Evolutionary conservation across 2,888 invertebrate genomes (phyloP).

Genomic region (Pimpla rufipes): DNA sequence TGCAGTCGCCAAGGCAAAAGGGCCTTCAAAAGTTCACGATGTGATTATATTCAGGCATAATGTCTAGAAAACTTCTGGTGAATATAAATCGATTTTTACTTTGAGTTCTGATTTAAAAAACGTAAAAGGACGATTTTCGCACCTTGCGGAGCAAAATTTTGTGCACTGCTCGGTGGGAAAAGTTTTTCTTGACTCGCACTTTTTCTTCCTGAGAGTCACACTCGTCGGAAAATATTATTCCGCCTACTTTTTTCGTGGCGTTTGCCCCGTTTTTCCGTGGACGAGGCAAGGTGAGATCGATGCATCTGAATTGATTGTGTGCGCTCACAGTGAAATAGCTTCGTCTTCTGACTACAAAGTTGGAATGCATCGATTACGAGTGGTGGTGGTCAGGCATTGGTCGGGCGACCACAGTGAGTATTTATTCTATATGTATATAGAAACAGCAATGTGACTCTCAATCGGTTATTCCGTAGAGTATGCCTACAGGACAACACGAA

Average conservation of each 20-base stretch:
- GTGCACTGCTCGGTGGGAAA: no score
- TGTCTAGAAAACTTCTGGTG: background rate
- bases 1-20: background rate
- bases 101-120: no score
- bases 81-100: background rate
- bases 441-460: background rate
- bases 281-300: background rate
- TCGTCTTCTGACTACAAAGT: background rate
- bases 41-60: background rate
- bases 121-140: no score
- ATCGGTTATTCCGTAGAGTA: background rate
- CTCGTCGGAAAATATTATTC: no score
- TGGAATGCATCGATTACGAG: background rate
- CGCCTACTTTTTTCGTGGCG: no score
- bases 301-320: background rate
- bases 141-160: no score
- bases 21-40: background rate
- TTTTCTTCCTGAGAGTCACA: no score
- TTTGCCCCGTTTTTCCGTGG: no score
- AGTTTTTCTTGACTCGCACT: no score
- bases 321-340: background rate
- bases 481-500: constrained; percentile 23
- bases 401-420: background rate
- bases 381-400: constrained; percentile 2
- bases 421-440: background rate